Conservation (phyloP, 2,888 invertebrate species). For the Catotricha subobsoleta region DNA sequence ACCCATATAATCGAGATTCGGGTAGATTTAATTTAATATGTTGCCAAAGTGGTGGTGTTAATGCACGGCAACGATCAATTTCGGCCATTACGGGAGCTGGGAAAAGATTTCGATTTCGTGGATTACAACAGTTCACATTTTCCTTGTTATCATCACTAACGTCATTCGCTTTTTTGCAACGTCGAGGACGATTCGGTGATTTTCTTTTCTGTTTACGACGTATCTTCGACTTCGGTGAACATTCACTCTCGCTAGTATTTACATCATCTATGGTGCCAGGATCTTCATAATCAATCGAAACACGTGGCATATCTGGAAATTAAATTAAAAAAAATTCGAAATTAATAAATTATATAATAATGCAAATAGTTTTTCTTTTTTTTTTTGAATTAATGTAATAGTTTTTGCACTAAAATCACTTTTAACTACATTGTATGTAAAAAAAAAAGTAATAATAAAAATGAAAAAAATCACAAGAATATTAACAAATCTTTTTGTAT, state of each 20-base stretch:
- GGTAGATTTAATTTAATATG: slow-evolving; percentile 28
- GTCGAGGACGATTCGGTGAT: not conserved
- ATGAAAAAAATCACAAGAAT: not conserved
- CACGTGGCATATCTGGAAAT: not conserved
- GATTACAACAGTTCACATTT: not conserved
- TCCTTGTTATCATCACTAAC: not conserved
- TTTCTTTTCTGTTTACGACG: slow-evolving; percentile 2
- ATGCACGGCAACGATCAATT: slow-evolving; percentile 7
- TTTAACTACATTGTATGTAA: not conserved
- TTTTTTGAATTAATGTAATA: not conserved
- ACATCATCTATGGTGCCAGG: slow-evolving; percentile 1
- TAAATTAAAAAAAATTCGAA: not conserved
- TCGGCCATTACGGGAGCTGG: slow-evolving; percentile 1
- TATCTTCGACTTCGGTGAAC: slow-evolving; percentile 2
- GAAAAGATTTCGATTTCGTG: not conserved
- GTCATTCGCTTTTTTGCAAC: not conserved
- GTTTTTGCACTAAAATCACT: not conserved
- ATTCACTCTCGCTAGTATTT: slow-evolving; percentile 3
- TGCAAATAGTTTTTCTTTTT: not conserved
- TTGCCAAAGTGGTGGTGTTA: slow-evolving; percentile 26
- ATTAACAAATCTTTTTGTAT: not conserved
- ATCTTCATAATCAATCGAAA: not conserved
- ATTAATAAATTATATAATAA: not conserved
- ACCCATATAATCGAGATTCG: slow-evolving; percentile 36
- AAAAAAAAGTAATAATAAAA: not conserved